These are phyloP conservation scores for Narcine bancroftii DNA, from an alignment of 2,113 vertebrate genomes.

Conservation along the genomic window DNA sequence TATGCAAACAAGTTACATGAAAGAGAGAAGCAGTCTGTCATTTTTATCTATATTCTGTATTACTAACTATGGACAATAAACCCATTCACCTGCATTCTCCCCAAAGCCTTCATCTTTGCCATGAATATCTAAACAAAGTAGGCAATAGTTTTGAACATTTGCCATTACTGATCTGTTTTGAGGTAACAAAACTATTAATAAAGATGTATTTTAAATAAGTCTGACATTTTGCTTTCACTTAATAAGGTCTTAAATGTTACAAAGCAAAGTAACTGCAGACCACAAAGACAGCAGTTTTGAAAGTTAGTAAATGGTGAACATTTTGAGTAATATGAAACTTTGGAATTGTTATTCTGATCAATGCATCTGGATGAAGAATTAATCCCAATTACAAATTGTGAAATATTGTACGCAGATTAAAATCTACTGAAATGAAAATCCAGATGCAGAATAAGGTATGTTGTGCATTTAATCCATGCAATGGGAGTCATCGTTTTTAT, in stretches of 20 bases:
- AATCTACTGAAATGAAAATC: too few relatives aligned
- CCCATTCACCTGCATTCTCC: neutral
- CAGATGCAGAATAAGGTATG: too few relatives aligned
- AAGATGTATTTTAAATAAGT: constrained; percentile 22
- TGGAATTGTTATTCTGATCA: neutral
- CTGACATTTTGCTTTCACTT: neutral
- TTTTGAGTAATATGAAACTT: neutral
- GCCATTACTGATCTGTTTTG: neutral
- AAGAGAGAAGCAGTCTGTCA: neutral
- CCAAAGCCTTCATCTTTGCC: neutral
- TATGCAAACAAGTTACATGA: neutral
- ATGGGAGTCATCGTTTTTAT: too few relatives aligned
- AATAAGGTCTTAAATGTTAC: neutral
- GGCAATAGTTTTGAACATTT: neutral
- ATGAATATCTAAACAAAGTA: neutral
- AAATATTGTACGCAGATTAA: too few relatives aligned
- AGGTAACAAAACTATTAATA: neutral
- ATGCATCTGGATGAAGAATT: too few relatives aligned
- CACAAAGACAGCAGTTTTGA: neutral
- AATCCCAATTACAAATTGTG: too few relatives aligned
- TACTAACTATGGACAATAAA: neutral
- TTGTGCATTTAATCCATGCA: too few relatives aligned
- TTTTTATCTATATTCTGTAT: neutral
- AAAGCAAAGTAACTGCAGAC: neutral
- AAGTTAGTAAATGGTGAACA: neutral